Conservation (phyloP, 2,888 invertebrate species). For the Eulithis testata region DNA sequence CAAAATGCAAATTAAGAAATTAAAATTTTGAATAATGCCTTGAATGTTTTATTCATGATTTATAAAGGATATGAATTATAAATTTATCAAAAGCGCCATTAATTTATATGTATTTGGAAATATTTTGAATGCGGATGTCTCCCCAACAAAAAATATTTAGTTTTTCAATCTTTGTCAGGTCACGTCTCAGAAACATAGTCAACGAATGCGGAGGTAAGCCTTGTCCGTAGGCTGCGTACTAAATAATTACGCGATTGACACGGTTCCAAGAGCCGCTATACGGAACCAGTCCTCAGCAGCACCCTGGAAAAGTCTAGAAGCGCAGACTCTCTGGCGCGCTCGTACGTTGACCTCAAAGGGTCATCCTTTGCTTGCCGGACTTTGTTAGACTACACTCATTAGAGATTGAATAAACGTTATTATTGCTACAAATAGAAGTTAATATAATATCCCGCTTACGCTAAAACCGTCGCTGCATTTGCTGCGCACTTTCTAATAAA, state of each 20-base stretch:
- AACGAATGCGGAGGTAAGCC: conserved; percentile 24
- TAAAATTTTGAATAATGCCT: too few relatives aligned
- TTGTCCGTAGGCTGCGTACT: conserved; percentile 36
- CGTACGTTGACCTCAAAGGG: conserved; percentile 54
- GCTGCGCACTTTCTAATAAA: too few relatives aligned
- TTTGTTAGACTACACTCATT: conserved; percentile 33
- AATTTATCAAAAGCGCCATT: too few relatives aligned
- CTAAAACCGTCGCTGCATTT: too few relatives aligned
- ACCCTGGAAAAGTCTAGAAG: conserved; percentile 44
- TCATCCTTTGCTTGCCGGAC: conserved; percentile 47
- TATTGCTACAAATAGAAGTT: conserved; percentile 38
- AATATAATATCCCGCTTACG: too few relatives aligned
- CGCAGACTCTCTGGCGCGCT: conserved; percentile 56
- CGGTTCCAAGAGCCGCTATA: conserved; percentile 56
- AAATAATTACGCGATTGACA: conserved; percentile 53
- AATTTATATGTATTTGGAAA: too few relatives aligned
- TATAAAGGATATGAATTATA: too few relatives aligned
- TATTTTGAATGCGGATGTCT: neutral
- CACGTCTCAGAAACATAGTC: neutral
- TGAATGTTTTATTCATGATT: too few relatives aligned
- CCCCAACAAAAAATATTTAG: neutral
- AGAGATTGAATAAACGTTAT: conserved; percentile 34
- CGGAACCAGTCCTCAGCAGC: conserved; percentile 54
- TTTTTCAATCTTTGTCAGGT: neutral
- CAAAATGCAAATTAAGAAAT: too few relatives aligned